These are phyloP conservation scores for Liodrosophila aerea DNA, from an alignment of 2,888 invertebrate genomes.

Conservation along the genomic window DNA sequence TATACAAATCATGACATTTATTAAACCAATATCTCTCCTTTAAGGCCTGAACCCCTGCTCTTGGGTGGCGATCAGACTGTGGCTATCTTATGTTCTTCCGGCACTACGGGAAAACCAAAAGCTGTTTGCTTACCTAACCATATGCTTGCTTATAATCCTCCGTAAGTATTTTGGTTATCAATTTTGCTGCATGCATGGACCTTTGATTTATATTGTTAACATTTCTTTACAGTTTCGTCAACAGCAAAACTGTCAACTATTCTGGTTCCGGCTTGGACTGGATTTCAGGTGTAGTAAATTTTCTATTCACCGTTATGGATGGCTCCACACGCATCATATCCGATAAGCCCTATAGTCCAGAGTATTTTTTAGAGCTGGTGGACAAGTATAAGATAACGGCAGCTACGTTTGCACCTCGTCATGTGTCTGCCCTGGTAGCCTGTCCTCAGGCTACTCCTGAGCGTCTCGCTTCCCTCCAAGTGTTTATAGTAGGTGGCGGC, in stretches of 20 bases:
- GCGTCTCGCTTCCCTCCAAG: constrained; percentile 52
- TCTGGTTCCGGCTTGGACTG: too few species aligned
- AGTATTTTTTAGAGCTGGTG: constrained; percentile 63
- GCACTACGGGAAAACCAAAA: constrained; percentile 62
- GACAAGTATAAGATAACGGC: constrained; percentile 69
- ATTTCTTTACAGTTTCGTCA: too few species aligned
- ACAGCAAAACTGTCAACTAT: too few species aligned
- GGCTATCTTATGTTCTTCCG: constrained; percentile 60
- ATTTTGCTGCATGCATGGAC: too few species aligned
- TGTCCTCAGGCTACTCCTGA: constrained; percentile 53
- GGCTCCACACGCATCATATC: constrained; percentile 66
- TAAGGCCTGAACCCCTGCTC: constrained; percentile 24
- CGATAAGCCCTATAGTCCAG: constrained; percentile 55
- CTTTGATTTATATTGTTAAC: too few species aligned
- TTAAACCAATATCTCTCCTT: too few species aligned
- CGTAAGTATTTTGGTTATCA: too few species aligned
- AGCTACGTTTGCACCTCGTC: constrained; percentile 59
- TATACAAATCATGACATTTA: not conserved
- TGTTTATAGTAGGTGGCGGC: constrained; percentile 65
- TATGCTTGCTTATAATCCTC: not conserved
- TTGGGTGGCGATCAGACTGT: constrained; percentile 42
- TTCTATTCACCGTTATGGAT: constrained; percentile 46
- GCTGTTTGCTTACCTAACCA: constrained; percentile 48
- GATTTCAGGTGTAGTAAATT: constrained; percentile 58
- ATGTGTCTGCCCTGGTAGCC: constrained; percentile 56